Evolutionary conservation across 2,113 vertebrate species (phyloP), one percentile per base, ranked within the genome.

Genomic region (Cebidichthys violaceus): DNA sequence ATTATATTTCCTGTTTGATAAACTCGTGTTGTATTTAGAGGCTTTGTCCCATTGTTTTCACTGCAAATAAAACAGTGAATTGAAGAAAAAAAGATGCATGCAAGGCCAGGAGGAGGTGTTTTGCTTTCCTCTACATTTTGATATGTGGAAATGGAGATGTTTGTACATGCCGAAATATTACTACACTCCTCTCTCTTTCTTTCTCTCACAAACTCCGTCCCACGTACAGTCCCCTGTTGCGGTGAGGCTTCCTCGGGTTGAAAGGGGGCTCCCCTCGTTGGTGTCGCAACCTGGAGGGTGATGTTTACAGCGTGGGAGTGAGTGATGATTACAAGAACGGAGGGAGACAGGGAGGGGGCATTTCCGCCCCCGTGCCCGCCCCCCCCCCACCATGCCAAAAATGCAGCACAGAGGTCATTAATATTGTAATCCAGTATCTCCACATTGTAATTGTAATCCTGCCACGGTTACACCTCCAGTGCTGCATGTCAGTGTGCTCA

Each of bases 231-330:
- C 50, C 50, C 54, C 50, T 65, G 59, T 66, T 77, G 74, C 24
- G 62, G 41, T 33, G 70, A 70, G 24, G 24, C 75, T 82, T 82
- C 55, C 74, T 59, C 33, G 0, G 54, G 47, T 82, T 71, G 66
- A 65, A 57, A 54, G 35, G 61, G 78, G 82, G 24, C 78, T 85
- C 81, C 67, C 76, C 65, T 77, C 69, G 41, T 85, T 75, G 54
- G 74, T 87, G 82, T 86, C 67, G 57, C 86, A 79, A 66, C 89
- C 88, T 86, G 83, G 33, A 92, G 90, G 83, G 83, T 89, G 87
- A 92, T 93, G 89, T 93, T 94, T 92, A 90, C 88, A 80, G 86
- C 47, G 82, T 84, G 70, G 86, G 85, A 82, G 88, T 82, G 82
- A 86, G 84, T 77, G 86, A 87, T 88, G 90, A 88, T 77, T 75